A percentile compares a stretch with the other conserved stretches of the same genome.
These are phyloP conservation scores for Columba janthina DNA, from an alignment of 2,113 vertebrate species.

Conservation along the genomic window DNA sequence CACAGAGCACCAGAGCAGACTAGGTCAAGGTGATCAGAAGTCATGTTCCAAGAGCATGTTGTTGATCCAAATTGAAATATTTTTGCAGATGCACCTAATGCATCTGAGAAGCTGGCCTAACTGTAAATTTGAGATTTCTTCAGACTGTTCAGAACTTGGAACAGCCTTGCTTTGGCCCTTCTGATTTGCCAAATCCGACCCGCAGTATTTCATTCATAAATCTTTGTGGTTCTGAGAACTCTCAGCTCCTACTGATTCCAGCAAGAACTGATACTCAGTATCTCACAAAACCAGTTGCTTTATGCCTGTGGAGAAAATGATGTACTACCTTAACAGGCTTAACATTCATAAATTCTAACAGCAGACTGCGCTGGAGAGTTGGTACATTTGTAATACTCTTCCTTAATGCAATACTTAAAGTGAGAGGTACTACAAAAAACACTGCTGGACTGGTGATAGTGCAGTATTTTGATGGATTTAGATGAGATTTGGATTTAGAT, in stretches of 20 bases:
- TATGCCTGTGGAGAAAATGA: neutral
- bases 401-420: neutral
- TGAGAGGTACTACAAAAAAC: neutral
- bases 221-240: neutral
- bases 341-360: neutral
- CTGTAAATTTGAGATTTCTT: neutral
- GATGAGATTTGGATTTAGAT: neutral
- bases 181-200: neutral
- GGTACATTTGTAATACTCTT: neutral
- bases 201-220: neutral
- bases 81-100: neutral
- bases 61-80: neutral
- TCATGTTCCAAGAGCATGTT: neutral
- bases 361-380: neutral
- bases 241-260: neutral
- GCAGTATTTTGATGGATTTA: neutral
- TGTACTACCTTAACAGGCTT: neutral
- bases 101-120: neutral
- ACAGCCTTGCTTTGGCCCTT: neutral
- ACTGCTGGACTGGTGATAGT: neutral
- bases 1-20: neutral
- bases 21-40: neutral
- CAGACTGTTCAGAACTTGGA: neutral
- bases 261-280: neutral
- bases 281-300: neutral